phyloP scores from a whole-genome alignment of 2,888 invertebrate species.

The Parapristionchus giblindavisi region DNA sequence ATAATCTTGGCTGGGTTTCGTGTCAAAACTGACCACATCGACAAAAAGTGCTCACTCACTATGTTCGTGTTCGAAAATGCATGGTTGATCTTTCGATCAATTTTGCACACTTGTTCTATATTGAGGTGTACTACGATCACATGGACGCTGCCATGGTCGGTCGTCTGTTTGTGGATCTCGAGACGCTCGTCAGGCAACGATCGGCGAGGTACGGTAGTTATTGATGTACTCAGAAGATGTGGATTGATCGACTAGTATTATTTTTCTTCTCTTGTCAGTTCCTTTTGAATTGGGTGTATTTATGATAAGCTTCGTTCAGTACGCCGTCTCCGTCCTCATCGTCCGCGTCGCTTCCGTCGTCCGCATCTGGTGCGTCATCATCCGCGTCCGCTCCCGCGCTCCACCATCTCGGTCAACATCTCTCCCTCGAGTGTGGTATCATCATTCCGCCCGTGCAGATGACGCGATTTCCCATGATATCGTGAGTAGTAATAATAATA shows the following conservation, averaged over 20 bases:
- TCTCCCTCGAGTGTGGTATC: constrained; percentile 60
- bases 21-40: too few relatives aligned
- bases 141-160: constrained; percentile 53
- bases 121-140: constrained; percentile 58
- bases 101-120: too few relatives aligned
- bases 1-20: background rate
- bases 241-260: background rate
- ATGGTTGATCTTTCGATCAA: too few relatives aligned
- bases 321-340: too few relatives aligned
- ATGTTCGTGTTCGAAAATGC: too few relatives aligned
- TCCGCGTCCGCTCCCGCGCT: constrained; percentile 34
- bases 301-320: too few relatives aligned
- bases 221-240: background rate
- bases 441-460: constrained; percentile 66
- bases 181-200: constrained; percentile 49
- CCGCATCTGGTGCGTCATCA: background rate
- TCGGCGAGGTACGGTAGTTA: constrained; percentile 7
- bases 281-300: too few relatives aligned
- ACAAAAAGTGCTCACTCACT: too few relatives aligned
- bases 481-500: constrained; percentile 44
- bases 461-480: constrained; percentile 62
- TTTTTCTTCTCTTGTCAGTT: background rate
- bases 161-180: constrained; percentile 62
- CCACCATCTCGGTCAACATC: constrained; percentile 51
- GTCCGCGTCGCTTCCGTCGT: too few relatives aligned